Conservation (phyloP, 2,888 invertebrate species). For the Chydorus sphaericus region DNA sequence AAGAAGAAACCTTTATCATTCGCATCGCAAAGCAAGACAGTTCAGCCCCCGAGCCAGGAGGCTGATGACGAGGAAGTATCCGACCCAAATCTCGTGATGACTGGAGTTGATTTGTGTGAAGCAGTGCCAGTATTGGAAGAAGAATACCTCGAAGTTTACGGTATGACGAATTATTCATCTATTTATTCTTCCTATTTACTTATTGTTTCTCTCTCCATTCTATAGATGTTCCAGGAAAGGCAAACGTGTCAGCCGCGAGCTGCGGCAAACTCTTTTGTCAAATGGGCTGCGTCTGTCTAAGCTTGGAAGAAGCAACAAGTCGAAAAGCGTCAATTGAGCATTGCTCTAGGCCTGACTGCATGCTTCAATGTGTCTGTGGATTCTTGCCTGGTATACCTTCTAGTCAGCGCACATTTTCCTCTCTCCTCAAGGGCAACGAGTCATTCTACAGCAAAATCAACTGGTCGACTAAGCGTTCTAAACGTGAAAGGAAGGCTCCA, state of each 20-base stretch:
- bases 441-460: slow-evolving; percentile 2
- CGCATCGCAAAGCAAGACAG: not conserved
- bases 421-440: not conserved
- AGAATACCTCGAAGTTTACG: not conserved
- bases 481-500: not conserved
- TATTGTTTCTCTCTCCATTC: not conserved
- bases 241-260: not conserved
- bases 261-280: slow-evolving; percentile 43
- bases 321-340: slow-evolving; percentile 32
- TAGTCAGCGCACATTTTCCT: not conserved
- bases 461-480: not conserved
- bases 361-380: slow-evolving; percentile 40
- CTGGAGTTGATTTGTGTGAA: not conserved
- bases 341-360: slow-evolving; percentile 44
- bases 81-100: no score
- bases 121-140: not conserved
- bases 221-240: not conserved
- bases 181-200: not conserved
- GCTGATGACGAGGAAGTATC: not conserved
- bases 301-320: slow-evolving; percentile 24
- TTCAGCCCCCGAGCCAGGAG: not conserved
- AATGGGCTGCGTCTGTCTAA: slow-evolving; percentile 51
- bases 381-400: not conserved
- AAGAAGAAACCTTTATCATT: not conserved
- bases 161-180: not conserved